Percentiles rank a stretch among this genome's conserved stretches.
Conservation (phyloP, 2,113 vertebrate species). For the Promerops cafer region DNA sequence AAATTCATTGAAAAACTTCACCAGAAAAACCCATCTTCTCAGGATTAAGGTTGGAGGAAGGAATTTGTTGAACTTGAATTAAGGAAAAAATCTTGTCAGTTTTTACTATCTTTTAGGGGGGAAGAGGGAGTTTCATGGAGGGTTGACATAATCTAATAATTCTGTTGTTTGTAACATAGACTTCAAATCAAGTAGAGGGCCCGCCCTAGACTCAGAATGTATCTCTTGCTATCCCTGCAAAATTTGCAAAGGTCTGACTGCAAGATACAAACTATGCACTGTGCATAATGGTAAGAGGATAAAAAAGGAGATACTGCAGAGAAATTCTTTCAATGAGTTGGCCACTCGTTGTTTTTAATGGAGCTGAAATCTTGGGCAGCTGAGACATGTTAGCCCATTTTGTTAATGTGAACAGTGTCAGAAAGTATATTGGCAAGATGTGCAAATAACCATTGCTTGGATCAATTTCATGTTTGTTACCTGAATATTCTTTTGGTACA, state of each 20-base stretch:
- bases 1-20: neutral
- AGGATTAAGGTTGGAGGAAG: neutral
- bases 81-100: neutral
- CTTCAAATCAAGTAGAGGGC: neutral
- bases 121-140: neutral
- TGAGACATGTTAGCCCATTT: rapidly evolving
- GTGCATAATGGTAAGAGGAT: neutral
- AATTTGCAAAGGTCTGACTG: neutral
- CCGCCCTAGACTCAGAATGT: neutral
- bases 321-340: neutral
- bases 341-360: neutral
- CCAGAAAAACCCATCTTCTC: neutral
- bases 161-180: neutral
- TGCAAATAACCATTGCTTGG: neutral
- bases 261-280: neutral
- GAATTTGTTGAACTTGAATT: neutral
- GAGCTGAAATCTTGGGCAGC: neutral
- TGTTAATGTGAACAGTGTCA: neutral
- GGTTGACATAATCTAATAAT: neutral
- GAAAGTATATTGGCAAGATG: neutral
- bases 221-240: neutral
- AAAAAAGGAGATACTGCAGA: neutral
- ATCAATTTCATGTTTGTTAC: neutral
- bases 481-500: neutral
- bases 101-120: rapidly evolving